phyloP scores from a whole-genome alignment of 2,113 vertebrate species.

The Litocranius walleri region DNA sequence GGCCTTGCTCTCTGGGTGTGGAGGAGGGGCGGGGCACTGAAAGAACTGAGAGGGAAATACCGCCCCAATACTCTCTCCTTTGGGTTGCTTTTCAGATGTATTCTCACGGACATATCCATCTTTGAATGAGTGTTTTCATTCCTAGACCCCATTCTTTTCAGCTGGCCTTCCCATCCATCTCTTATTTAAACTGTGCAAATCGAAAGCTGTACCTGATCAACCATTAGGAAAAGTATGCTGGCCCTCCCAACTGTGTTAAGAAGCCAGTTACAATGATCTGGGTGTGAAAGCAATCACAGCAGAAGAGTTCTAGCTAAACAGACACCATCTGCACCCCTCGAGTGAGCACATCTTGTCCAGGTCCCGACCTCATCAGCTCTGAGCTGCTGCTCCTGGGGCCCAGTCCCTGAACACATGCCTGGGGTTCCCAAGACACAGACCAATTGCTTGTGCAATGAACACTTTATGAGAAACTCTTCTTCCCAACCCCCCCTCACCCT shows the following conservation, averaged over 20 bases:
- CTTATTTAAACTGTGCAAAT: slow-evolving; percentile 67
- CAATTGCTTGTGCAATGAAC: slow-evolving; percentile 73
- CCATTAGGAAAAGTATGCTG: slow-evolving; percentile 69
- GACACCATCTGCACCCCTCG: slow-evolving; percentile 75
- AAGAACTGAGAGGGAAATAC: background rate
- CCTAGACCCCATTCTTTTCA: background rate
- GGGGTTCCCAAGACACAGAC: slow-evolving; percentile 78
- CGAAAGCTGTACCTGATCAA: slow-evolving; percentile 59
- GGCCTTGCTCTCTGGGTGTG: background rate
- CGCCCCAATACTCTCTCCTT: background rate
- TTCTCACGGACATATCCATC: background rate
- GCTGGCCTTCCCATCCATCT: background rate
- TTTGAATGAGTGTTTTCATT: background rate
- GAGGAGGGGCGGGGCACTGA: background rate
- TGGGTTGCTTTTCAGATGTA: background rate
- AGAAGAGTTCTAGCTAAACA: slow-evolving; percentile 75
- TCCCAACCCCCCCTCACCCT: background rate
- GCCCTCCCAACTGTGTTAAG: slow-evolving; percentile 75
- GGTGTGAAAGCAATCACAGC: slow-evolving; percentile 63
- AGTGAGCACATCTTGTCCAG: slow-evolving; percentile 52
- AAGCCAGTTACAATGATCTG: slow-evolving; percentile 73
- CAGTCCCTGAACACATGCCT: slow-evolving; percentile 10
- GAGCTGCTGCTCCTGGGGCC: slow-evolving; percentile 57
- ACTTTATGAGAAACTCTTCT: slow-evolving; percentile 76
- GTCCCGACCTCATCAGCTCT: slow-evolving; percentile 45